Base-by-base conservation (phyloP, 2,888 invertebrate genomes). In the Mellilla xanthometata region DNA sequence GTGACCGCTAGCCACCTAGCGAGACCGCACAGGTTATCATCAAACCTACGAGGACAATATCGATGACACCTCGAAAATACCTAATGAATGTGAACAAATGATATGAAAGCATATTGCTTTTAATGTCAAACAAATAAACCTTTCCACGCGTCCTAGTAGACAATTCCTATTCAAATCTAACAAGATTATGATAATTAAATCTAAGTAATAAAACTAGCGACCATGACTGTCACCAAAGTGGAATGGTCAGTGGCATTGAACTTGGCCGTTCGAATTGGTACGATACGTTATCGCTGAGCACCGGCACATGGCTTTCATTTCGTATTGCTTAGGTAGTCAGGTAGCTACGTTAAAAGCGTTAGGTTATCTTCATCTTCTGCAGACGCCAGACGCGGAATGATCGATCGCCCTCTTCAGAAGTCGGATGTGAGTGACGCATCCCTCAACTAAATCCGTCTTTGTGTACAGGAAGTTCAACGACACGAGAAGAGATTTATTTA, bases 391-490 rank as follows among this genome's bases (percentile, higher is more conserved):
- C 38, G 38, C 36, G 30, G 27, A 39, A 33, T 34, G 45, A 53
- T 44, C 41, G 35, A 49, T 47, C n/a, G 35, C 11, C 32, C 26
- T 36, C 38, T 45, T 40, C 30, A 35, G 33, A 27, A 27, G 22
- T 40, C 48, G 42, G 31, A 36, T 31, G 23, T 31, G 38, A 35
- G 32, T 46, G 48, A 45, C 38, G 47, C 52, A 43, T 32, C 29
- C 26, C 5, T 13, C 35, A n/a, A 26, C 45, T 30, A 19, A 31
- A 35, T 31, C 6, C 23, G 47, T 23, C 30, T 35, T 47, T 24
- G 31, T 38, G 10, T 11, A 27, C 41, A 24, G 38, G 38, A 40
- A 48, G 47, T 47, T 47, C 47, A 41, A 32, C 33, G 47, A 47
- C 47, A 38, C 38, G 10, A n/a, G 22, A 3, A 19, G 30, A 12